Conservation (phyloP, 2,797 vertebrate species). For the Crocodylus rhombifer region DNA sequence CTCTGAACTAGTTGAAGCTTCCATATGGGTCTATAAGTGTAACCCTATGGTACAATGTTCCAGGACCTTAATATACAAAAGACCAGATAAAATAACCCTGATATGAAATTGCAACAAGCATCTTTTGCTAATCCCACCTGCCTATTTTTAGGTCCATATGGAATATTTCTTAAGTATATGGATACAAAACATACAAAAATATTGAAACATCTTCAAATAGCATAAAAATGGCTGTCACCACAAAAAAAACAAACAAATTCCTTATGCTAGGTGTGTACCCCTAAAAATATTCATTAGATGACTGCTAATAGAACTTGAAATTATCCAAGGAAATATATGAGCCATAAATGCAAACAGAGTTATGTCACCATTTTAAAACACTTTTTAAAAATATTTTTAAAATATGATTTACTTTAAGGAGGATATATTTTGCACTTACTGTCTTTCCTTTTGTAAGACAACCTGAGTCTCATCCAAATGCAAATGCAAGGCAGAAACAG, state of each 20-base stretch:
- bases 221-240: not conserved
- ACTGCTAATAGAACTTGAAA: not conserved
- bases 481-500: constrained; percentile 53
- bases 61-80: not conserved
- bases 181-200: not conserved
- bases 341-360: not conserved
- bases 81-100: not conserved
- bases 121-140: not conserved
- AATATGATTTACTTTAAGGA: not conserved
- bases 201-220: not conserved
- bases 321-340: not conserved
- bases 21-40: not conserved
- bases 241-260: not conserved
- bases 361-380: not conserved
- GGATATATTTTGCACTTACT: constrained; percentile 70
- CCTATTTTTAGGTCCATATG: not conserved
- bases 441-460: constrained; percentile 76
- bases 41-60: not conserved
- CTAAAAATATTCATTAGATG: not conserved
- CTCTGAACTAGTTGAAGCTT: not conserved
- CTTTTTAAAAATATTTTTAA: not conserved
- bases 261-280: not conserved
- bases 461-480: constrained; percentile 72
- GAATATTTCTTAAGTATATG: not conserved
- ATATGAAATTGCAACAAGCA: not conserved